Evolutionary conservation across 2,888 invertebrate genomes (phyloP).

Genomic region (Perithous albicinctus): DNA sequence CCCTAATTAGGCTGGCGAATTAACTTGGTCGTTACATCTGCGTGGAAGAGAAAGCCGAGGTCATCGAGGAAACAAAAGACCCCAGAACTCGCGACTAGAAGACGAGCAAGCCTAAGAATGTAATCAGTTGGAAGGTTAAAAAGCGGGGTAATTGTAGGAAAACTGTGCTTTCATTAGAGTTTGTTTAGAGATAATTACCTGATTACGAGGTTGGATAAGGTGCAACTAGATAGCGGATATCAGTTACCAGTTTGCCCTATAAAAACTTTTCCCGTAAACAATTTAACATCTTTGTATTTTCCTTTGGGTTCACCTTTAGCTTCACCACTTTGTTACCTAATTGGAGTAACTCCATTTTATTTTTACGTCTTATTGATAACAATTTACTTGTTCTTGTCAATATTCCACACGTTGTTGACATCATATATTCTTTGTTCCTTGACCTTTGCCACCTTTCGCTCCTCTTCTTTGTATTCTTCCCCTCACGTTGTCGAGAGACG

Average conservation of each 20-base stretch:
- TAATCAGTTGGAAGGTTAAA: slow-evolving; percentile 5
- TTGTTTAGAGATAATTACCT: slow-evolving; percentile 5
- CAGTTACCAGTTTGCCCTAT: not conserved
- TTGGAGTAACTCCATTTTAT: not conserved
- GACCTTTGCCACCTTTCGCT: not conserved
- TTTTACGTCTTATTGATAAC: not conserved
- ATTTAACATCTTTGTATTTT: not conserved
- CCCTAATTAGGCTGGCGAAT: slow-evolving; percentile 47
- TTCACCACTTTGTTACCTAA: not conserved
- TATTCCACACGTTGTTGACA: not conserved
- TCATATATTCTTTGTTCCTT: not conserved
- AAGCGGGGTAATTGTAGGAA: not conserved
- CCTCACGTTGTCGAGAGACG: not conserved
- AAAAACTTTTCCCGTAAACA: not conserved
- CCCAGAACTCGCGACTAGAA: not conserved
- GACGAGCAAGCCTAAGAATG: not conserved
- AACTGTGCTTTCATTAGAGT: not conserved
- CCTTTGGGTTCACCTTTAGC: not conserved
- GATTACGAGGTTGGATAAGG: not conserved
- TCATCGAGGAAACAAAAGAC: slow-evolving; percentile 10
- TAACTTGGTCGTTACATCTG: slow-evolving; percentile 11
- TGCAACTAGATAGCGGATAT: not conserved
- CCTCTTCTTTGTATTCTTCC: not conserved
- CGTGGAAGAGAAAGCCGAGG: slow-evolving; percentile 15
- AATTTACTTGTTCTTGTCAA: not conserved